Percentiles rank a stretch among this genome's conserved stretches.
phyloP scores from a whole-genome alignment of 2,113 vertebrate genomes.

The Crotalus helleri region DNA sequence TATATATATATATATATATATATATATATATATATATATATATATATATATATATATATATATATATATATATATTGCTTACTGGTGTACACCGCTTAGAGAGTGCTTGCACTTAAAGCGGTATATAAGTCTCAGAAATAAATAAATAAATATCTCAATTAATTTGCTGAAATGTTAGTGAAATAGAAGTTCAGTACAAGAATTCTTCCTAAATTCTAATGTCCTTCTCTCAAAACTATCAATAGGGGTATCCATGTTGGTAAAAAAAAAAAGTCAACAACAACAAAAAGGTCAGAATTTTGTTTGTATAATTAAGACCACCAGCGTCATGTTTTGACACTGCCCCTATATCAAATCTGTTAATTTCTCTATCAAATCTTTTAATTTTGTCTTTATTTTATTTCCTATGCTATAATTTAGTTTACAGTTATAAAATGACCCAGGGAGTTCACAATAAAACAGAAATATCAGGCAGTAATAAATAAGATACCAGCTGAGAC shows the following conservation, averaged over 20 bases:
- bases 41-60: too few relatives aligned
- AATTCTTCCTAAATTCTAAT: background rate
- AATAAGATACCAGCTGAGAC: background rate
- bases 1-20: too few relatives aligned
- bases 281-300: too few relatives aligned
- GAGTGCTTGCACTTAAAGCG: too few relatives aligned
- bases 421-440: background rate
- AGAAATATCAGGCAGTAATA: background rate
- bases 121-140: too few relatives aligned
- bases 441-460: background rate
- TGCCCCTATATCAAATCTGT: background rate
- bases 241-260: too few relatives aligned
- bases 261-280: too few relatives aligned
- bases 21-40: background rate
- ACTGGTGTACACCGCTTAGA: too few relatives aligned
- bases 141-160: background rate
- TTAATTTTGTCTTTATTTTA: background rate
- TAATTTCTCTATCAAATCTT: too few relatives aligned
- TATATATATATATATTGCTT: too few relatives aligned
- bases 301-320: too few relatives aligned
- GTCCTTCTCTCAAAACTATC: background rate
- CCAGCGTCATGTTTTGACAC: too few relatives aligned
- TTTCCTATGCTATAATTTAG: background rate
- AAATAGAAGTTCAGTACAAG: background rate
- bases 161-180: background rate